phyloP scores from a whole-genome alignment of 2,797 vertebrate species.

The Siniperca scherzeri region DNA sequence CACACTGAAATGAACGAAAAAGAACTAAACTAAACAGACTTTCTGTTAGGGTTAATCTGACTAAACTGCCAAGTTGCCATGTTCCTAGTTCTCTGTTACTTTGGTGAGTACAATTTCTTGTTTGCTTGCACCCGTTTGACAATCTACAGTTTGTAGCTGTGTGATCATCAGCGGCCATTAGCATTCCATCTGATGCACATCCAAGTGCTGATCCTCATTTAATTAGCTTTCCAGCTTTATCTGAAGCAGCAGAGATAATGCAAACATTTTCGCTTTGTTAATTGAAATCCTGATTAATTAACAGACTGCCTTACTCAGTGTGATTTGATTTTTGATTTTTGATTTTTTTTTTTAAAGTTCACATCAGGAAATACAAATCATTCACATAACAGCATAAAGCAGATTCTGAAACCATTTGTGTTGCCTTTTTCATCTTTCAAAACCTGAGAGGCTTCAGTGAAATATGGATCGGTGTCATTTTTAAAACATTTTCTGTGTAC shows the following conservation, averaged over 20 bases:
- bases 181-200: conserved; percentile 56
- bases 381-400: not conserved
- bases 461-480: conserved; percentile 25
- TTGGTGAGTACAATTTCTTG: not conserved
- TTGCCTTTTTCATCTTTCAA: conserved; percentile 1
- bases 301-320: conserved; percentile 26
- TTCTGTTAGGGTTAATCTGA: no score
- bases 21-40: no score
- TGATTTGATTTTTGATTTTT: conserved; percentile 5
- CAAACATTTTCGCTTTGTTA: conserved; percentile 78
- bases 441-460: conserved; percentile 9
- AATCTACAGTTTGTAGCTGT: conserved; percentile 6
- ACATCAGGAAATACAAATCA: conserved; percentile 16
- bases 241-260: conserved; percentile 73
- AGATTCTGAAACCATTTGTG: not conserved
- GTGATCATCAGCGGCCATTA: conserved; percentile 48
- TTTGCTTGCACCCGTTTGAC: conserved; percentile 3
- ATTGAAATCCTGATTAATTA: conserved; percentile 83
- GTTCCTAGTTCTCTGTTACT: no score
- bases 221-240: conserved; percentile 77
- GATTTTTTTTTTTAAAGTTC: not conserved
- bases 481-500: conserved; percentile 1
- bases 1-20: no score
- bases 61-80: no score
- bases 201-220: conserved; percentile 63